Conservation (phyloP, 2,797 vertebrate species). For the Phataginus tricuspis region DNA sequence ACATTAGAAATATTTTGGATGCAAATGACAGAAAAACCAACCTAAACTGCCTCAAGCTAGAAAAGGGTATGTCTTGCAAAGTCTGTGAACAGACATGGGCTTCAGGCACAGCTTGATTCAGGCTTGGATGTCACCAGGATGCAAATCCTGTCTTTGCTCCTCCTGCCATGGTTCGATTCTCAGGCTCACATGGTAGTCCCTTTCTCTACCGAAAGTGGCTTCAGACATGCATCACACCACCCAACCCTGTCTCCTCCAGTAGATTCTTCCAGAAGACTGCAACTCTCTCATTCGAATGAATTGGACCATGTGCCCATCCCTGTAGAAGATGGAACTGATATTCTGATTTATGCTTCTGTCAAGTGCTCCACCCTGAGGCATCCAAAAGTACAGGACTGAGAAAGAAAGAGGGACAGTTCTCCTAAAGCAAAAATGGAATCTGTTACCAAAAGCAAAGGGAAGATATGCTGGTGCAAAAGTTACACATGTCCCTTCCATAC, state of each 20-base stretch:
- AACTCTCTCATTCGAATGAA: background rate
- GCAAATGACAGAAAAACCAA: slow-evolving; percentile 38
- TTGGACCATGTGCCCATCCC: background rate
- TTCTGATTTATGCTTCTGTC: background rate
- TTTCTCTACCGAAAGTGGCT: background rate
- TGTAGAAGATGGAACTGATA: background rate
- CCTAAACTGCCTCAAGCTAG: background rate
- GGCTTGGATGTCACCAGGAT: background rate
- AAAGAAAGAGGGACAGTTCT: background rate
- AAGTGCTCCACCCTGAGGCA: background rate
- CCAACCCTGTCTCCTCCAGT: background rate
- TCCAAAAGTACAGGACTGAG: background rate
- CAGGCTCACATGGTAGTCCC: background rate
- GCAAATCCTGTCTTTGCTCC: background rate
- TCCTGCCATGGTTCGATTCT: background rate
- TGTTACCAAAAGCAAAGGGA: background rate
- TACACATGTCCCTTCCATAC: background rate
- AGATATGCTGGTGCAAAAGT: background rate
- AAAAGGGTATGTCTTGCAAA: background rate
- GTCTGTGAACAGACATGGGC: background rate
- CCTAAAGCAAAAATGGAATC: background rate
- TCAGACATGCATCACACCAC: background rate
- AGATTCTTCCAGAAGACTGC: background rate
- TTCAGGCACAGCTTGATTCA: background rate
- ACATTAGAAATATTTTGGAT: slow-evolving; percentile 27